Conservation (phyloP, 2,888 invertebrate genomes). For the Pseudococcus jackbeardsleyi region DNA sequence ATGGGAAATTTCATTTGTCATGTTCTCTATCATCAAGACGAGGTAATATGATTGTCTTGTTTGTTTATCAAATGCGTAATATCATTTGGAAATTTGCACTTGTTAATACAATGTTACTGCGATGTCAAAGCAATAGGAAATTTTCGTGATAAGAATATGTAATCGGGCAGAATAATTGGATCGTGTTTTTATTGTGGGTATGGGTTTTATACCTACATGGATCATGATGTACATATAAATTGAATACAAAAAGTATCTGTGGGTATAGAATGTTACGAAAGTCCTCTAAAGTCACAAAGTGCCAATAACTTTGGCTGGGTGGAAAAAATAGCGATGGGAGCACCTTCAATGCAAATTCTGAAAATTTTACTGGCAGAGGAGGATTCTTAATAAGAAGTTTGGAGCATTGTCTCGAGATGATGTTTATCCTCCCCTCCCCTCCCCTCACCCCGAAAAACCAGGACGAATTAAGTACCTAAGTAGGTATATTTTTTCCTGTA, state of each 20-base stretch:
- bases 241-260: neutral
- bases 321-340: no score
- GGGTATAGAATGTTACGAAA: neutral
- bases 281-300: no score
- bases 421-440: no score
- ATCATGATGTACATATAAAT: neutral
- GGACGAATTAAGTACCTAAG: no score
- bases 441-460: no score
- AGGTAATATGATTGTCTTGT: constrained; percentile 6
- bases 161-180: neutral
- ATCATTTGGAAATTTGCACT: neutral
- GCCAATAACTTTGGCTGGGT: no score
- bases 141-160: neutral
- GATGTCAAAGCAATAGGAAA: neutral
- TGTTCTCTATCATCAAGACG: neutral
- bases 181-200: neutral
- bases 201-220: neutral
- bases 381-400: no score
- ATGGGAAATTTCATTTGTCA: neutral
- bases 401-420: no score
- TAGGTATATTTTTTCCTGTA: no score
- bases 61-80: constrained; percentile 26
- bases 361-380: no score
- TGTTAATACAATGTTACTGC: neutral
- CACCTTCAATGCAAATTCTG: no score